Base-by-base conservation (phyloP, 2,888 invertebrate genomes). In the Aricia artaxerxes region DNA sequence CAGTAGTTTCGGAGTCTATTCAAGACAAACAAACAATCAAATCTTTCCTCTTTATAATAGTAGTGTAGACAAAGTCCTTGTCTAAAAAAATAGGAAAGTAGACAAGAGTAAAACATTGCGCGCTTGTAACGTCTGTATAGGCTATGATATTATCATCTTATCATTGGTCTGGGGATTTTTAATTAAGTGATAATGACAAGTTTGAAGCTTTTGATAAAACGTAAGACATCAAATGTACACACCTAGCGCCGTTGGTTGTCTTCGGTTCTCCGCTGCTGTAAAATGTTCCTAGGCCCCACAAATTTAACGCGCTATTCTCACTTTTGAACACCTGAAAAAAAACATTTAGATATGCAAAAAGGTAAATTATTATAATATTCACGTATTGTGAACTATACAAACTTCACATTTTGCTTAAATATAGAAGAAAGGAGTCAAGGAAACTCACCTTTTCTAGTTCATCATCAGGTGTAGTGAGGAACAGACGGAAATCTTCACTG, bases 391-490 rank as follows among this genome's bases (percentile, higher is more conserved):
- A 61, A 24, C 61, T 61, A n/a, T 13, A 16, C 61, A n/a, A 61
- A 61, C 61, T 24, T 24, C 4, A n/a, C 61, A 61, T 2, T 64
- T 57, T 9, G 31, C 24, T 64, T 9, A 31, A 64, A 11, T 31
- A 11, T 11, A 64, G 24, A 64, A 64, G 4, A 11, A 7, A 24
- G 7, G 24, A 31, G 64, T 4, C 64, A 9, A 35, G 73, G 5
- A 73, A 57, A 1, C 61, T 40, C 81, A 92, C 92, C 88, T 91
- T 92, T 4, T 93, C 94, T 31, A 93, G 78, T 9, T 93, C 92
- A 0, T 93, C 94, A 72, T 93, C 93, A 0, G 93, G 90, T 0
- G 92, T 90, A 0, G 91, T 92, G 3, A 94, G 84, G 79, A 94
- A 94, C 80, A 91, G 81, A 35, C 90, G 83, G 76, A 94, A 89